Percentiles rank a stretch among this genome's conserved stretches.
phyloP scores from a whole-genome alignment of 2,113 vertebrate genomes.

The Platanista minor region DNA sequence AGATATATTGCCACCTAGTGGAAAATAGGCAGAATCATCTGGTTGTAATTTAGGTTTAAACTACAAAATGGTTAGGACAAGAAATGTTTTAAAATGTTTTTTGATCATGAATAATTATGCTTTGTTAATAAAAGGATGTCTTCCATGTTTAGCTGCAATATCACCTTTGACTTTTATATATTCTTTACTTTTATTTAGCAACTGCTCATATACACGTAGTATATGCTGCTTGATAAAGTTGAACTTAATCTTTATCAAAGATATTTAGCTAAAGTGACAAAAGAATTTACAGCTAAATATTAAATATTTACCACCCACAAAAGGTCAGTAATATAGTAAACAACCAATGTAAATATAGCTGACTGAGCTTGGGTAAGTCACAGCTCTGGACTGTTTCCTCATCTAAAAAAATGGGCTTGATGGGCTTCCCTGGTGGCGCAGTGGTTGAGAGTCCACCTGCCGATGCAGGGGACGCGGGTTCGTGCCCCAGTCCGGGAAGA shows the following conservation, averaged over 20 bases:
- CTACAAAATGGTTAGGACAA: neutral
- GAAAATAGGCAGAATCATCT: constrained; percentile 30
- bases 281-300: neutral
- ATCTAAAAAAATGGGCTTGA: neutral
- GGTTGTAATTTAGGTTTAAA: neutral
- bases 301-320: neutral
- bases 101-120: neutral
- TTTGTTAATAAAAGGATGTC: neutral
- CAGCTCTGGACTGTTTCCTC: neutral
- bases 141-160: neutral
- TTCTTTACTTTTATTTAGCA: neutral
- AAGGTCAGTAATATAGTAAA: neutral
- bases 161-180: neutral
- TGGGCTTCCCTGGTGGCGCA: no score
- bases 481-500: no score
- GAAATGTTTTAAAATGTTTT: neutral
- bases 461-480: no score
- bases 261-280: neutral
- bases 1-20: constrained; percentile 74
- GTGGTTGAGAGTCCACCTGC: no score
- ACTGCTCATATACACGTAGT: neutral
- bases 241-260: neutral
- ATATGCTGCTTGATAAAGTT: neutral
- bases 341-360: neutral
- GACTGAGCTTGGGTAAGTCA: neutral